phyloP scores from a whole-genome alignment of 2,888 invertebrate genomes.

The Limenitis camilla region DNA sequence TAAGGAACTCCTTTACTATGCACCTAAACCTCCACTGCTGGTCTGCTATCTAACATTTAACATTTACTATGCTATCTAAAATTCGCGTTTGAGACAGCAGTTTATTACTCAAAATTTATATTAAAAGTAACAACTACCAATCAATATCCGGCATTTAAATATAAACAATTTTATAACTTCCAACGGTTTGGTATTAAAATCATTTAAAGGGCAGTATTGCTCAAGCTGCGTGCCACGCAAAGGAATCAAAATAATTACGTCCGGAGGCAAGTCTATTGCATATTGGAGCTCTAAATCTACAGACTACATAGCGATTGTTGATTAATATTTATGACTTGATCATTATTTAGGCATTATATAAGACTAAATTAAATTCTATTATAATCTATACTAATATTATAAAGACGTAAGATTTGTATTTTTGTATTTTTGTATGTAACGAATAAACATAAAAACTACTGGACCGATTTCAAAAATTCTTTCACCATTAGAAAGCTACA shows the following conservation, averaged over 20 bases:
- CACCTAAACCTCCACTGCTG: too few relatives aligned
- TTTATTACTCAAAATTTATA: too few relatives aligned
- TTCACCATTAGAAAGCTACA: too few relatives aligned
- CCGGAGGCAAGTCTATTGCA: slow-evolving; percentile 15
- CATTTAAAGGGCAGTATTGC: slow-evolving; percentile 20
- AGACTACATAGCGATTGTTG: slow-evolving; percentile 4
- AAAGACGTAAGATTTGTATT: neutral
- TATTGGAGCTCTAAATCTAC: slow-evolving; percentile 9
- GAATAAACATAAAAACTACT: too few relatives aligned
- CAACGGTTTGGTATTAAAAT: slow-evolving; percentile 8
- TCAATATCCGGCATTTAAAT: neutral
- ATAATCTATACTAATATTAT: neutral
- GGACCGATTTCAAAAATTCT: too few relatives aligned
- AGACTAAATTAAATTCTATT: slow-evolving; percentile 3
- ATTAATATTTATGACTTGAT: slow-evolving; percentile 16
- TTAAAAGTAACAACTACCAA: too few relatives aligned
- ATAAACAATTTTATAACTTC: neutral
- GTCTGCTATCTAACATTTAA: too few relatives aligned
- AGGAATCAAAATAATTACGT: slow-evolving; percentile 20
- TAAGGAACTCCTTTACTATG: too few relatives aligned
- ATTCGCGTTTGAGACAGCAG: too few relatives aligned
- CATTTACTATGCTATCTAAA: too few relatives aligned
- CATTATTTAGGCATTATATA: neutral
- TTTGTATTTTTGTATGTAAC: too few relatives aligned
- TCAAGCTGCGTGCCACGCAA: slow-evolving; percentile 23